Conservation (phyloP, 2,888 invertebrate genomes). For the Aphrophora alni region DNA sequence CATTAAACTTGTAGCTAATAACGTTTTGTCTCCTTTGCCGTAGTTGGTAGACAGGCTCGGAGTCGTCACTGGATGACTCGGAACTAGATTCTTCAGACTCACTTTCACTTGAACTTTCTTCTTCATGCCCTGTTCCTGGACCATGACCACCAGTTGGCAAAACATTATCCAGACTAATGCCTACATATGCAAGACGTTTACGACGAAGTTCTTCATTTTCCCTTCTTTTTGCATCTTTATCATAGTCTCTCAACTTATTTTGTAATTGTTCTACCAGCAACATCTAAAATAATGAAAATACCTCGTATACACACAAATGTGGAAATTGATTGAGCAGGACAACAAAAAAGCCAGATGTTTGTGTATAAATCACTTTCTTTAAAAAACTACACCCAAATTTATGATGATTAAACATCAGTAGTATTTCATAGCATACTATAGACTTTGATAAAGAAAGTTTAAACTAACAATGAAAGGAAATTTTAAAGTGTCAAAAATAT, state of each 20-base stretch:
- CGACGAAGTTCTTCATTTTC: conserved; percentile 71
- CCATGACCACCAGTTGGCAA: conserved; percentile 56
- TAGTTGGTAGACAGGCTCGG: conserved; percentile 83
- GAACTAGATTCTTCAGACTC: conserved; percentile 43
- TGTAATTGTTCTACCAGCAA: conserved; percentile 65
- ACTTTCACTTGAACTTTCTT: conserved; percentile 7
- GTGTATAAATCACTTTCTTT: too few relatives aligned
- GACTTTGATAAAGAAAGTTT: too few relatives aligned
- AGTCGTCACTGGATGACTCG: conserved; percentile 51
- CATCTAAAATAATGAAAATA: conserved; percentile 36
- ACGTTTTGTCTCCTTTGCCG: conserved; percentile 76
- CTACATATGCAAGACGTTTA: conserved; percentile 75
- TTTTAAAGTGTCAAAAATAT: too few relatives aligned
- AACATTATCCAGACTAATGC: conserved; percentile 76
- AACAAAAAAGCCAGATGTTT: too few relatives aligned
- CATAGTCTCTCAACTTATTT: conserved; percentile 75
- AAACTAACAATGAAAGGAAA: too few relatives aligned
- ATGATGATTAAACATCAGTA: too few relatives aligned
- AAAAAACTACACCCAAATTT: too few relatives aligned
- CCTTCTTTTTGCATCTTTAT: conserved; percentile 66
- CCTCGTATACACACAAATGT: too few relatives aligned
- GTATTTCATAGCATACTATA: too few relatives aligned
- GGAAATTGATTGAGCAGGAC: too few relatives aligned
- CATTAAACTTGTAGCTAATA: conserved; percentile 85
- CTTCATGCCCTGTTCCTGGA: not conserved